Base-by-base conservation (phyloP, 2,113 vertebrate genomes). In the Zosterops lateralis region DNA sequence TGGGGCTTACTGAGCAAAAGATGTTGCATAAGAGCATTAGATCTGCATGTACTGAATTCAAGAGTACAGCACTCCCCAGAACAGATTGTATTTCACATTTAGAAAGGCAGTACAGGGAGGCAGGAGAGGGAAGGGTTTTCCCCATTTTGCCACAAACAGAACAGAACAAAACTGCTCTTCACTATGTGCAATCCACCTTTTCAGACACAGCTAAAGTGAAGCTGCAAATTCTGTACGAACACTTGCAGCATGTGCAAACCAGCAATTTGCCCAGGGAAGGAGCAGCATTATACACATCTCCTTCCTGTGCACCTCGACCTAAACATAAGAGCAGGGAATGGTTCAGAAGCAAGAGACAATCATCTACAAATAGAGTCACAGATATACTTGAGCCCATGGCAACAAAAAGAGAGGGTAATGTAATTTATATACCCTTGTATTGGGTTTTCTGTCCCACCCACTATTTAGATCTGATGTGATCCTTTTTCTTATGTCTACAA, bases 1-100 rank as follows among this genome's bases (percentile, higher is more conserved):
- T n/a, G 14, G 25, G 81, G 44, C 44, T 60, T 32, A 48, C 7
- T 48, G 66, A 94, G 57, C 40, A 74, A 50, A 92, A 90, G 51
- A 72, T 65, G 38, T 90, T 93, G 91, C 40, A 15, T 84, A 95
- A 95, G 77, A 82, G 72, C n/a, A 68, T 72, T n/a, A 74, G 45
- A 74, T 92, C 51, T 79, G 56, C 53, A 60, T 51, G 15, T 53
- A 68, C 65, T 72, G 84, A 78, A 86, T 22, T 32, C 40, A 64
- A 62, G 42, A 77, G 71, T 12, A 57, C 56, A 83, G 54, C 51
- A 73, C 36, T 66, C 62, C 22, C 18, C 34, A 28, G 40, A 76
- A 5, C 47, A 91, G 64, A 61, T 47, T 77, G n/a, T 38, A 45
- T 78, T 87, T 95, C 81, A 72, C 21, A 58, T 84, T 91, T 79